Percentiles rank a stretch among this genome's conserved stretches.
These are phyloP conservation scores for Dreissena rostriformis DNA, from an alignment of 1,140 invertebrate species.

Conservation along the genomic window DNA sequence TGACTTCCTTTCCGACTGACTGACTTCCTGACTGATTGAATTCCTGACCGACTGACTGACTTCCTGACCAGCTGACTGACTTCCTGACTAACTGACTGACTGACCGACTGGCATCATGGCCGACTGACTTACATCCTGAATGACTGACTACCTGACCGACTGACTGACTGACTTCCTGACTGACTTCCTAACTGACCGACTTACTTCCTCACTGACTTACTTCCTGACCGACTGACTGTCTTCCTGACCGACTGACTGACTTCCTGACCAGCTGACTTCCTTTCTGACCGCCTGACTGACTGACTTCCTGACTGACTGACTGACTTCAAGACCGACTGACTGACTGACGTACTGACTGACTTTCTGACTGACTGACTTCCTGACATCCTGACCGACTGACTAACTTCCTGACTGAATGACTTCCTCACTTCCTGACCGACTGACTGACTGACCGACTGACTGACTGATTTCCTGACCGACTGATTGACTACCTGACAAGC, in stretches of 20 bases:
- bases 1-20: slow-evolving; percentile 44
- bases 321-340: slow-evolving; percentile 26
- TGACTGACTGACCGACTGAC: slow-evolving; percentile 40
- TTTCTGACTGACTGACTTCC: slow-evolving; percentile 33
- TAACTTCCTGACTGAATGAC: slow-evolving; percentile 39
- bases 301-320: slow-evolving; percentile 30
- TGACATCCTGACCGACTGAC: slow-evolving; percentile 33
- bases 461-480: slow-evolving; percentile 32
- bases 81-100: slow-evolving; percentile 36
- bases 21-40: slow-evolving; percentile 43
- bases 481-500: slow-evolving; percentile 45
- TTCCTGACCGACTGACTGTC: slow-evolving; percentile 36
- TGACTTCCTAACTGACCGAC: slow-evolving; percentile 37
- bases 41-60: slow-evolving; percentile 17
- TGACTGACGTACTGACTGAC: slow-evolving; percentile 37
- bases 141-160: slow-evolving; percentile 47
- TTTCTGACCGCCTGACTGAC: slow-evolving; percentile 15
- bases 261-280: slow-evolving; percentile 8
- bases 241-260: slow-evolving; percentile 39
- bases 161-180: slow-evolving; percentile 44
- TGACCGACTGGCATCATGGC: slow-evolving; percentile 21
- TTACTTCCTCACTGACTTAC: slow-evolving; percentile 32
- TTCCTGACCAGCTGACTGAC: slow-evolving; percentile 43
- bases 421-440: slow-evolving; percentile 28
- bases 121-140: slow-evolving; percentile 33